phyloP scores from a whole-genome alignment of 1,140 invertebrate species.

The Drosophila albomicans region DNA sequence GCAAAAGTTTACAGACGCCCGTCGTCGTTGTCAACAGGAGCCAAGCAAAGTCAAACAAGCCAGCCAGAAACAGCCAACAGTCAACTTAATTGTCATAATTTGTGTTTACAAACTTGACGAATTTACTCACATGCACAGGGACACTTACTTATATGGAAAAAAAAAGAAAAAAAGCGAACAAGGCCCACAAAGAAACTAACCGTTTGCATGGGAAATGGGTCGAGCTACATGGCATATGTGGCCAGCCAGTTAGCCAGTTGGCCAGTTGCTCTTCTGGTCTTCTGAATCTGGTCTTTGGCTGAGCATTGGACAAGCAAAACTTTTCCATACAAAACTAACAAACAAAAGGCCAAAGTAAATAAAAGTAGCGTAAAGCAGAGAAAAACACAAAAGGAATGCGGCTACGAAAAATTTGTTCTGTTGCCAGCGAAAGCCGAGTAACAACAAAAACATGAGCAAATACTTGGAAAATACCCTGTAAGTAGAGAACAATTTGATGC shows the following conservation, averaged over 20 bases:
- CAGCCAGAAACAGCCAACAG: conserved; percentile 32
- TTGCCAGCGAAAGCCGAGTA: conserved; percentile 39
- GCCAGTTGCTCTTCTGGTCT: conserved; percentile 1
- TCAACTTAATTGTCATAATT: conserved; percentile 83
- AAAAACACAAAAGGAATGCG: conserved; percentile 47
- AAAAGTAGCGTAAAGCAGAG: conserved; percentile 55
- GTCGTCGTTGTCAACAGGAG: conserved; percentile 6
- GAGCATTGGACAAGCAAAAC: conserved; percentile 54
- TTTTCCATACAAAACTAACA: conserved; percentile 71
- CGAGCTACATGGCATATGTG: conserved; percentile 60
- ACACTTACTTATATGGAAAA: background rate
- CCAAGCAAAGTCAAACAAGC: conserved; percentile 57
- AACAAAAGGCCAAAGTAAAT: conserved; percentile 79
- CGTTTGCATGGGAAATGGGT: conserved; percentile 3
- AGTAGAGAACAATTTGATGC: background rate
- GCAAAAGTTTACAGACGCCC: conserved; percentile 62
- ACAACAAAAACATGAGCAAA: conserved; percentile 20
- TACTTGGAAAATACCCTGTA: conserved; percentile 16
- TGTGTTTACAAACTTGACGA: conserved; percentile 80
- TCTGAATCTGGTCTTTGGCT: conserved; percentile 48
- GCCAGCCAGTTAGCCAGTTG: conserved; percentile 32
- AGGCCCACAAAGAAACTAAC: conserved; percentile 6
- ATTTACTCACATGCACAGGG: conserved; percentile 44
- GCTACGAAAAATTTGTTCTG: conserved; percentile 52
- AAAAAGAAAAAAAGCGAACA: conserved; percentile 1